Conservation (phyloP, 2,888 invertebrate genomes). For the Julus scandinavius region DNA sequence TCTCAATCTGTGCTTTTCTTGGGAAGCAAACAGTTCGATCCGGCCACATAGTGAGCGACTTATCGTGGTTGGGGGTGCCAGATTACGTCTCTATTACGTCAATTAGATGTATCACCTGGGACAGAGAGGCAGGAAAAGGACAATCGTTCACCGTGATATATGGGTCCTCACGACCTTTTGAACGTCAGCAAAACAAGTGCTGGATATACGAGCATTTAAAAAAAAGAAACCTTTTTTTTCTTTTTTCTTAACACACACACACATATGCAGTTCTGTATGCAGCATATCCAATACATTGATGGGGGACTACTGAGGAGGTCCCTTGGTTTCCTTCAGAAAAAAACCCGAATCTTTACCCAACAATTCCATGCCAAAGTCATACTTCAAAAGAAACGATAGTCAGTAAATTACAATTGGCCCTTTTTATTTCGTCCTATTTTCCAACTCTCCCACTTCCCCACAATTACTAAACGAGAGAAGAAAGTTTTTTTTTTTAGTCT, state of each 20-base stretch:
- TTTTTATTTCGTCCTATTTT: not conserved
- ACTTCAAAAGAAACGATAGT: conserved; percentile 39
- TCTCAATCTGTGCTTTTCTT: not conserved
- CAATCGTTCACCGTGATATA: conserved; percentile 50
- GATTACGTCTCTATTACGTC: conserved; percentile 52
- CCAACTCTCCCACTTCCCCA: not conserved
- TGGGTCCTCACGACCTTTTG: conserved; percentile 25
- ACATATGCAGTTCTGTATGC: not conserved
- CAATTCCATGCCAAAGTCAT: conserved; percentile 1
- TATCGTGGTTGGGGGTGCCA: conserved; percentile 20
- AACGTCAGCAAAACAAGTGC: conserved; percentile 35
- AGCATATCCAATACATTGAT: conserved; percentile 2
- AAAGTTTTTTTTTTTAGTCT: not conserved
- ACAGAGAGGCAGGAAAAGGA: conserved; percentile 41
- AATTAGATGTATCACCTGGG: conserved; percentile 52
- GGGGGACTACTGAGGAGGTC: not conserved
- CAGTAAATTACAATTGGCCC: conserved; percentile 36
- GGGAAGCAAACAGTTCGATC: not conserved
- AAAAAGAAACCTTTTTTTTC: not conserved
- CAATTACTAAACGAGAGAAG: not conserved
- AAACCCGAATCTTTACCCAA: not conserved
- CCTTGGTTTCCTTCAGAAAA: not conserved
- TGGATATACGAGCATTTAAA: conserved; percentile 43
- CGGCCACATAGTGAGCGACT: conserved; percentile 36
- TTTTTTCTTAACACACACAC: conserved; percentile 11